Base-by-base conservation (phyloP, 1,140 invertebrate genomes). In the Nephotettix cincticeps region DNA sequence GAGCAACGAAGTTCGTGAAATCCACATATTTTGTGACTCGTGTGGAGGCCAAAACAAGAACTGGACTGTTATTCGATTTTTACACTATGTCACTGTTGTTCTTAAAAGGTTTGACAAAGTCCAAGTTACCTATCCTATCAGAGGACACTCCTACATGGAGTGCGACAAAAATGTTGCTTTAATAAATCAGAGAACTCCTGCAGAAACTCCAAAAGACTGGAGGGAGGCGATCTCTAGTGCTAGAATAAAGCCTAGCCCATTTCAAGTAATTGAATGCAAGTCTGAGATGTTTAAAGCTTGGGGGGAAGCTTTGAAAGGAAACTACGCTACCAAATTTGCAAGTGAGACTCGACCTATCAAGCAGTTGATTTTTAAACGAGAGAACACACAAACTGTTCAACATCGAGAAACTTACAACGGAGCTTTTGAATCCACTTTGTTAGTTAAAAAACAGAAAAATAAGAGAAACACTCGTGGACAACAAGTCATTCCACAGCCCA, bases 71-170 rank as follows among this genome's bases (percentile, higher is more conserved):
- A 65, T 75, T 54, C 29, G 30, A 63, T 69, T 70, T 27, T 27
- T 76, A 17, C 73, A 73, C 47, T 73, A 74, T 70, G 36, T 74
- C 13, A 71, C 73, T 21, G 69, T 70, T 73, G 27, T 51, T 9
- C 23, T 32, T 19, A 61, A 70, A 70, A 27, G 70, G 30, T 73
- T 71, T 58, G 61, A 71, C 27, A 1, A 30, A 3, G 30, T 68
- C 17, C 40, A 14, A 45, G 51, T 68, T n/a, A 68, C 67, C 21
- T 74, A 70, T 66, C 71, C 71, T 21, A 72, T 74, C 32, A 51
- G 73, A 69, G 74, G 73, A 27, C 71, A 75, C 36, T 75, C 72
- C 1, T 76, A 76, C 56, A 68, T 74, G 30, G 71, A 73, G 29
- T 69, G 71, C 14, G 71, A 75, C 40, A 74, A 69, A 51, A 67